Base-by-base conservation (phyloP, 2,888 invertebrate genomes). In the Tanypteryx hageni region DNA sequence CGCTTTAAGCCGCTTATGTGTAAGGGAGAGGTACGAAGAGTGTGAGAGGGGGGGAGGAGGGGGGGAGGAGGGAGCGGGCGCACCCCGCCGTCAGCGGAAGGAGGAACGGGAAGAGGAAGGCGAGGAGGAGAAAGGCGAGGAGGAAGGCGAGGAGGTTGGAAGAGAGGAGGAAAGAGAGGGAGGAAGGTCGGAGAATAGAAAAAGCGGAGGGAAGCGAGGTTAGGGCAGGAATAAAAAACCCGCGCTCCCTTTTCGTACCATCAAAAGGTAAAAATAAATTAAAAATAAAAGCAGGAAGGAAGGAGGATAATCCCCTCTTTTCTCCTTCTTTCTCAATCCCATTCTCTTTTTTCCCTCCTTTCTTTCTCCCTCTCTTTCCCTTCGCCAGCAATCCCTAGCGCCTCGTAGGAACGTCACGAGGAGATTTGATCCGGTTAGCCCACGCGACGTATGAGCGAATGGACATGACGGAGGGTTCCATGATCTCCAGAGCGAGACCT, bases 391-490 rank as follows among this genome's bases (percentile, higher is more conserved):
- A 44, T 1, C 44, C 44, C 44, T 44, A 64, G 64, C 64, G 64
- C n/a, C 68, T 22, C n/a, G 22, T 68, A 68, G 22, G 68, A 68
- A n/a, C 68, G 22, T 68, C 68, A 68, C 68, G 68, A 68, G 68
- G n/a, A 22, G n/a, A n/a, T 68, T 68, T 68, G 68, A 68, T 68
- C 68, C 68, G 22, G 68, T 68, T 68, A 68, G 68, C 5, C n/a
- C 68, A 68, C 68, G 68, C 68, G 68, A 64, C 18, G 18, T n/a
- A 68, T 68, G 68, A n/a, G 44, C 68, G 64, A 64, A 64, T 16
- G 64, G 64, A 64, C 18, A 14, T 7, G n/a, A 64, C 64, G 18
- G 14, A n/a, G 68, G 68, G 22, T 1, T 64, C n/a, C 64, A 64
- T n/a, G 64, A 22, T 68, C 22, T 68, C 18, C 68, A 68, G 68